Conservation (phyloP, 2,888 invertebrate species). For the Junonia oenone region DNA sequence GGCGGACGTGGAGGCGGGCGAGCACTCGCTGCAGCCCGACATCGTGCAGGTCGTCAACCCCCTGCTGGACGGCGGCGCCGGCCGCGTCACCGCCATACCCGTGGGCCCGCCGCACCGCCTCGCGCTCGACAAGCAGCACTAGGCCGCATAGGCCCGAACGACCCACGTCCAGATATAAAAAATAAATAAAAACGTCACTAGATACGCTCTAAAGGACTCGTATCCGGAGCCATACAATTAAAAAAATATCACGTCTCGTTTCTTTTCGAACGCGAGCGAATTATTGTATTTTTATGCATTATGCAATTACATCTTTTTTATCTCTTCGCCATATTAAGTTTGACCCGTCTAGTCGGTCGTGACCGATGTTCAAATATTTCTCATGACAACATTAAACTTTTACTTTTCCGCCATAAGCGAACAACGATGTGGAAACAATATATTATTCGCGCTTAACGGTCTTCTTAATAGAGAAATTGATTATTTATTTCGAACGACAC, state of each 20-base stretch:
- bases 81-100: slow-evolving; percentile 67
- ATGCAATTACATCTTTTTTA: too few species aligned
- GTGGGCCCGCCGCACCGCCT: slow-evolving; percentile 66
- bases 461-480: background rate
- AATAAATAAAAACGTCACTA: too few species aligned
- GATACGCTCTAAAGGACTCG: background rate
- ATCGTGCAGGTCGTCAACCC: slow-evolving; percentile 77
- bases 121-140: slow-evolving; percentile 51
- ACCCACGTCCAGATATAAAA: background rate
- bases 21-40: slow-evolving; percentile 76
- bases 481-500: background rate
- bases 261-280: too few species aligned
- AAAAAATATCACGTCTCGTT: too few species aligned
- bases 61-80: slow-evolving; percentile 67
- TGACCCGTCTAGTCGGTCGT: background rate
- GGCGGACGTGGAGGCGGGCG: slow-evolving; percentile 61
- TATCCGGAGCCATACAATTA: background rate
- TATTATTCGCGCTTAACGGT: background rate
- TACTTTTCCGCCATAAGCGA: background rate
- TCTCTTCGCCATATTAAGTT: background rate
- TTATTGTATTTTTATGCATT: too few species aligned
- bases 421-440: background rate
- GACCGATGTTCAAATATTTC: background rate
- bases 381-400: background rate
- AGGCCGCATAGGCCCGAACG: background rate